Percentiles rank a stretch among this genome's conserved stretches.
Conservation (phyloP, 2,888 invertebrate genomes). For the Xylophagus ater region DNA sequence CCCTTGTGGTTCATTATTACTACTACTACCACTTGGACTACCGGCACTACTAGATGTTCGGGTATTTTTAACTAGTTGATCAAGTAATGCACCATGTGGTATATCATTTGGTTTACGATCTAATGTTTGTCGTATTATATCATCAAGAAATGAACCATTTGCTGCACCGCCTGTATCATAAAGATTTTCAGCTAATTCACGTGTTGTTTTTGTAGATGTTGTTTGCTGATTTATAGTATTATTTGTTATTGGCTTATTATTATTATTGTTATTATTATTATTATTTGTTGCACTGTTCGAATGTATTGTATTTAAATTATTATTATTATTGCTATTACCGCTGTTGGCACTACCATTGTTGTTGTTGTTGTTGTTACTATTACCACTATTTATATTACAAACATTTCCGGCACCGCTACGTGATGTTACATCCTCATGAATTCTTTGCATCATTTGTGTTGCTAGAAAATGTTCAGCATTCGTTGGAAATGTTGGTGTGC, state of each 20-base stretch:
- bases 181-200: constrained; percentile 53
- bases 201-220: constrained; percentile 42
- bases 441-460: constrained; percentile 67
- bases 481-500: constrained; percentile 29
- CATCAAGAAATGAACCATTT: constrained; percentile 68
- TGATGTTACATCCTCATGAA: constrained; percentile 58
- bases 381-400: constrained; percentile 30
- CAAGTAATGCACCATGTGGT: constrained; percentile 49
- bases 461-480: constrained; percentile 60
- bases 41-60: constrained; percentile 28
- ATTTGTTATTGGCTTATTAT: constrained; percentile 14
- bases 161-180: constrained; percentile 51
- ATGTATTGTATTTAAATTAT: constrained; percentile 3
- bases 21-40: constrained; percentile 32
- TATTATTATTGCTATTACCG: background rate
- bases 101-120: constrained; percentile 49
- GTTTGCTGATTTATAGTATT: too few species aligned
- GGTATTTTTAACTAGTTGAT: constrained; percentile 54
- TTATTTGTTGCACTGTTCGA: constrained; percentile 12
- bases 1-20: too few species aligned
- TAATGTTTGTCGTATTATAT: constrained; percentile 70
- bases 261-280: constrained; percentile 21
- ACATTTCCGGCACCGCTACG: constrained; percentile 3
- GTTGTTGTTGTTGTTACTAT: constrained; percentile 19
- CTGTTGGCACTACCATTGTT: constrained; percentile 16